Evolutionary conservation across 2,797 vertebrate genomes (phyloP).

Genomic region (Neosilurus mollespiculum): DNA sequence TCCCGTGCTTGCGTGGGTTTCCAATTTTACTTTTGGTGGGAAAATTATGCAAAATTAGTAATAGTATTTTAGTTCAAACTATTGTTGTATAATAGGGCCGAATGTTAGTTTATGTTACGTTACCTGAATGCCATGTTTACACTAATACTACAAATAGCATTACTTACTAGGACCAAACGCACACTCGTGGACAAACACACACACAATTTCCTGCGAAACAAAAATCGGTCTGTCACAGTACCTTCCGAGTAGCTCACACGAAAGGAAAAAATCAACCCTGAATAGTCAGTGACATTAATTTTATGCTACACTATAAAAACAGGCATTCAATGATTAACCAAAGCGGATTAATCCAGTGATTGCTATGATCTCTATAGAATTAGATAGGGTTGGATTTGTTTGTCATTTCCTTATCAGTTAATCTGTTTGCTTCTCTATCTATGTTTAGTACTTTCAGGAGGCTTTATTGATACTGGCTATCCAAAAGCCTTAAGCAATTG

Average conservation of each 20-base stretch:
- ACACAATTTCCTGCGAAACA: too few species aligned
- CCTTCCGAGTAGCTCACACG: neutral
- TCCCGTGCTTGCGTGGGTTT: too few species aligned
- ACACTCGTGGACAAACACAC: too few species aligned
- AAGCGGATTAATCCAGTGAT: conserved; percentile 26
- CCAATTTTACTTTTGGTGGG: too few species aligned
- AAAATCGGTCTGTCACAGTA: too few species aligned
- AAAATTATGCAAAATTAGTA: too few species aligned
- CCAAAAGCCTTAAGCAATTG: neutral
- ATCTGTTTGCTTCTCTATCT: conserved; percentile 3
- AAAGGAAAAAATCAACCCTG: neutral
- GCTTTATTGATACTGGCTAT: neutral
- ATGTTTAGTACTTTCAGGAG: neutral
- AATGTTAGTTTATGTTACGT: too few species aligned
- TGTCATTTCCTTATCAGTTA: conserved; percentile 6
- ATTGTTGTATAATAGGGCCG: too few species aligned
- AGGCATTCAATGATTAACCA: neutral
- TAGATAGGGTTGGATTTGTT: conserved; percentile 1
- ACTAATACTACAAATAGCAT: too few species aligned
- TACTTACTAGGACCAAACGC: too few species aligned
- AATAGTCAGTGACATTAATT: neutral
- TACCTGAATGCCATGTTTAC: too few species aligned
- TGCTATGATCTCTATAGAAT: conserved; percentile 10
- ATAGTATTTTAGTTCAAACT: too few species aligned
- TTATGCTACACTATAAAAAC: neutral